Base-by-base conservation (phyloP, 2,888 invertebrate genomes). In the Megastigmus dorsalis region DNA sequence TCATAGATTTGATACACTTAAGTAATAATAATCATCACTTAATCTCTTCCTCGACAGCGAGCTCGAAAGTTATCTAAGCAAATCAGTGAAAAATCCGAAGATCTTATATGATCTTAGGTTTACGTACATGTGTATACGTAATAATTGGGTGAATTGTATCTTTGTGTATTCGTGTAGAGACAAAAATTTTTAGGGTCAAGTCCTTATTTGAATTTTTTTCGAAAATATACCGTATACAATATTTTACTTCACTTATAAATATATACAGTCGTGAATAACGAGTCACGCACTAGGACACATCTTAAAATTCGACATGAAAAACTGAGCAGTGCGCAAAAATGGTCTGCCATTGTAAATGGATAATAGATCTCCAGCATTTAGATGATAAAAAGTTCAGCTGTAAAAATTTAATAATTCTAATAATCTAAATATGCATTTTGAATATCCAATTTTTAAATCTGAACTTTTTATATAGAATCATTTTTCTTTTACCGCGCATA, bases 191-290 rank as follows among this genome's bases (percentile, higher is more conserved):
- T 15, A 13, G 15, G 81, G 79, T 84, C 15, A 84, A 83, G 83
- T 84, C 84, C 82, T 83, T 81, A 83, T 84, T 81, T 83, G 84
- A 85, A 85, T 83, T 85, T 83, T 76, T 81, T 82, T 83, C 82
- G 85, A 87, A 87, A 87, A 87, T 87, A 87, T 86, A 86, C 85
- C 86, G 86, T 86, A 86, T 87, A 87, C 86, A 87, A 86, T 86
- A 85, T 86, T 86, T 85, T 83, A 85, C 82, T 86, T 84, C 83
- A 85, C 83, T 84, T 86, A 86, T 85, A 85, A 84, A 86, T 87
- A 86, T 87, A 84, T 87, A 87, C 86, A 87, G 84, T 85, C 81
- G 83, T 83, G 82, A 80, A 77, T 81, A 77, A 82, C 78, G 82
- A 83, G 79, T 77, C 78, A 82, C 86, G 82, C 84, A 85, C 84